Evolutionary conservation across 2,113 vertebrate species (phyloP).

Genomic region (Mastomys coucha): DNA sequence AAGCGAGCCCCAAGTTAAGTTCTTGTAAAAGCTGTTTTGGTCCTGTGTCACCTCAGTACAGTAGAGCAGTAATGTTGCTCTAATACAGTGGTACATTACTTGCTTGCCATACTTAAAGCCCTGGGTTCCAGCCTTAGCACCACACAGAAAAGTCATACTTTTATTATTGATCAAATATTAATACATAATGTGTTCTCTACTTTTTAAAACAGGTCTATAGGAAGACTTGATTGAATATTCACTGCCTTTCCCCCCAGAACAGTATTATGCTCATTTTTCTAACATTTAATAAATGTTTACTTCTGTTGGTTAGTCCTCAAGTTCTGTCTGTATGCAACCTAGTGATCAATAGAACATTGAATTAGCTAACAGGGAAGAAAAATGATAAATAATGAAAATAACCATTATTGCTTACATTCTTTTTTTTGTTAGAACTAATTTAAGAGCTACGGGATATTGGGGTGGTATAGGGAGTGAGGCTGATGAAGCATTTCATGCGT

Average conservation of each 20-base stretch:
- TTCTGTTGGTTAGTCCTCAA: slow-evolving; percentile 76
- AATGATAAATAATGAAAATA: slow-evolving; percentile 94
- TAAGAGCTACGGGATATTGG: slow-evolving; percentile 56
- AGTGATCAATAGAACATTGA: slow-evolving; percentile 91
- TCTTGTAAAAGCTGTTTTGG: not conserved
- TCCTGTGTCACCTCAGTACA: not conserved
- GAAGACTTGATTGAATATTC: slow-evolving; percentile 38
- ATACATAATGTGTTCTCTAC: not conserved
- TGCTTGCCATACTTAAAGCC: not conserved
- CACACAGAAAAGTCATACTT: not conserved
- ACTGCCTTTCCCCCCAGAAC: not conserved
- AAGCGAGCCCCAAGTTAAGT: not conserved
- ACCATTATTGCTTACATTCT: slow-evolving; percentile 83
- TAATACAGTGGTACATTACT: not conserved
- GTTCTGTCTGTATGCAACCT: slow-evolving; percentile 76
- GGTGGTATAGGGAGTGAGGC: too few relatives aligned
- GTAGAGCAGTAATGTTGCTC: not conserved
- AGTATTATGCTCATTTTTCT: slow-evolving; percentile 51
- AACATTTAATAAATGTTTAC: slow-evolving; percentile 36
- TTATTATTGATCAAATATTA: slow-evolving; percentile 42
- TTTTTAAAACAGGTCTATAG: not conserved
- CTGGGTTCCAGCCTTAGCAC: not conserved
- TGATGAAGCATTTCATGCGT: slow-evolving; percentile 46
- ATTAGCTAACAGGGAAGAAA: slow-evolving; percentile 90
- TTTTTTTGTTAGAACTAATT: slow-evolving; percentile 79